Conservation (phyloP, 2,888 invertebrate species). For the Chesias legatella region DNA sequence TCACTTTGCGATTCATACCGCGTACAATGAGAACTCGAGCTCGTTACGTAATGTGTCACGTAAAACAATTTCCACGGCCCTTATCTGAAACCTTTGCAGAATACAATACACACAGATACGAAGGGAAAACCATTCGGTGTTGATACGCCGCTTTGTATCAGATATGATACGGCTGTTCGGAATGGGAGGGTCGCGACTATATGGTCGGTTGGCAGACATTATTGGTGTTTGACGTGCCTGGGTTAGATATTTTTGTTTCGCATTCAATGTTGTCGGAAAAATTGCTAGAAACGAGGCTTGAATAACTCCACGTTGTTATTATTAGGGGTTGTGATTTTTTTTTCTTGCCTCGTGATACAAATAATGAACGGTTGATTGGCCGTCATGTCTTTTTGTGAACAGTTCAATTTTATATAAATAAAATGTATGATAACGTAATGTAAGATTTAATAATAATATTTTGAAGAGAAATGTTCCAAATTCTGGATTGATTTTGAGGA, state of each 20-base stretch:
- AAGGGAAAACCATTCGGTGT: constrained; percentile 20
- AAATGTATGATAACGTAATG: too few relatives aligned
- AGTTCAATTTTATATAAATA: neutral
- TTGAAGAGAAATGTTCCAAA: too few relatives aligned
- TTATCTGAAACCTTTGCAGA: constrained; percentile 50
- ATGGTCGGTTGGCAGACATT: constrained; percentile 22
- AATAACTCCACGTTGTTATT: neutral
- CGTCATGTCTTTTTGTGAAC: neutral
- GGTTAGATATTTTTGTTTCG: constrained; percentile 22
- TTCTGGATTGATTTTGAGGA: too few relatives aligned
- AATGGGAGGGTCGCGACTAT: constrained; percentile 12
- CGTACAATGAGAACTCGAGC: constrained; percentile 30
- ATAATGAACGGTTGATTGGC: too few relatives aligned
- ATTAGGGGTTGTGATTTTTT: constrained; percentile 4
- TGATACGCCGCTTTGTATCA: constrained; percentile 19
- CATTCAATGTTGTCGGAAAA: constrained; percentile 13
- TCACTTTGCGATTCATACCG: constrained; percentile 28
- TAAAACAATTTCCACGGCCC: constrained; percentile 64
- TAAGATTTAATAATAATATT: too few relatives aligned
- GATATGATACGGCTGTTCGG: constrained; percentile 6
- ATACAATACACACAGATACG: constrained; percentile 44
- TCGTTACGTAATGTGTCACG: constrained; percentile 63
- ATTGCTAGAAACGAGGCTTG: constrained; percentile 13
- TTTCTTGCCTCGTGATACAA: too few relatives aligned
- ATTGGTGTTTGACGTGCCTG: constrained; percentile 26